Evolutionary conservation across 2,113 vertebrate genomes (phyloP).

Genomic region (Fregetta grallaria): DNA sequence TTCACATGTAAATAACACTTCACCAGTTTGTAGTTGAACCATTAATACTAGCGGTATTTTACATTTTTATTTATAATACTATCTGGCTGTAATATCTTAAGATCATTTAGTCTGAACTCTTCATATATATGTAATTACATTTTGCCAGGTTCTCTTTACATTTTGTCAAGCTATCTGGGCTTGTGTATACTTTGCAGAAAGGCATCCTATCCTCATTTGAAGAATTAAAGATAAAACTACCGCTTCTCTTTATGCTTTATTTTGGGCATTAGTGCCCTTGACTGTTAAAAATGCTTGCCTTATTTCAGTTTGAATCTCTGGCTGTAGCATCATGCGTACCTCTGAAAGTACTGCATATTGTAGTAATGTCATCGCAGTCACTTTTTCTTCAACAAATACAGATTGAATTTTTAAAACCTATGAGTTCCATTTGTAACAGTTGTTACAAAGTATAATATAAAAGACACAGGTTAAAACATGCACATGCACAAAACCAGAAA

Average conservation of each 20-base stretch:
- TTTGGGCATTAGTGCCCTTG: neutral
- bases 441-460: neutral
- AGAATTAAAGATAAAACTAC: neutral
- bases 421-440: neutral
- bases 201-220: neutral
- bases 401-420: neutral
- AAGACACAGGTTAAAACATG: neutral
- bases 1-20: neutral
- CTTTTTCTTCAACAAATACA: neutral
- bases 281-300: neutral
- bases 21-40: neutral
- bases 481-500: neutral
- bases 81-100: neutral
- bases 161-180: neutral
- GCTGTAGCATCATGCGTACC: neutral
- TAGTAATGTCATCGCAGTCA: neutral
- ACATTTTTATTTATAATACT: neutral
- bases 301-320: neutral
- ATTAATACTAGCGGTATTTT: neutral
- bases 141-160: neutral
- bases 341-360: neutral
- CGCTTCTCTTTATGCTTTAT: neutral
- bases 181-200: neutral
- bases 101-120: neutral
- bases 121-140: neutral